Percentiles rank a stretch among this genome's conserved stretches.
Conservation (phyloP, 2,113 vertebrate species). For the Lamprotornis superbus region DNA sequence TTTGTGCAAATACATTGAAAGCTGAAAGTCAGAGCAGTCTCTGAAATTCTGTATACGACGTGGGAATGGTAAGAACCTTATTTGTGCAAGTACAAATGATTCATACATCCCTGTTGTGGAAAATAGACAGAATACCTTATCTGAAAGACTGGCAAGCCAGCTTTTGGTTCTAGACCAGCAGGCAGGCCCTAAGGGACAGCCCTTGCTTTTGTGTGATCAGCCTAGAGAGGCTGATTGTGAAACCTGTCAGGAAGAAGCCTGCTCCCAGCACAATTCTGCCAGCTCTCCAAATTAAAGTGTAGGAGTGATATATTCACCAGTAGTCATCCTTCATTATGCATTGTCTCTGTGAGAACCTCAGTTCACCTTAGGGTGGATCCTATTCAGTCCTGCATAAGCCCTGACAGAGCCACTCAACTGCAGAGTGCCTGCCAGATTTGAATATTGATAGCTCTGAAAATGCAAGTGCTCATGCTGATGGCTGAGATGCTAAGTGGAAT, state of each 20-base stretch:
- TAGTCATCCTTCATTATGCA: slow-evolving; percentile 39
- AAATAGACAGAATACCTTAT: neutral
- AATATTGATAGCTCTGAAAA: slow-evolving; percentile 20
- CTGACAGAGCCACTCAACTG: neutral
- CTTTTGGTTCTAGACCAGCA: slow-evolving; percentile 26
- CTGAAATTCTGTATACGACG: neutral
- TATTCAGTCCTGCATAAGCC: neutral
- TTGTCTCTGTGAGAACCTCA: slow-evolving; percentile 14
- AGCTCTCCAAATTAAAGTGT: slow-evolving; percentile 30
- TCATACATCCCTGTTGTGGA: neutral
- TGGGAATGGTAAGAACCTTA: neutral
- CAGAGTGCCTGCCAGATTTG: slow-evolving; percentile 1
- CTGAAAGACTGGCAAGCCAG: neutral
- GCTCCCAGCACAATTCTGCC: neutral
- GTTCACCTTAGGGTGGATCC: slow-evolving; percentile 26
- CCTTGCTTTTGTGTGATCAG: slow-evolving; percentile 18
- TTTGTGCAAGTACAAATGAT: neutral
- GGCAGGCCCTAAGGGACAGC: slow-evolving; percentile 1
- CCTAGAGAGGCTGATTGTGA: neutral
- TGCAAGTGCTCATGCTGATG: neutral
- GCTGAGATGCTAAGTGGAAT: neutral
- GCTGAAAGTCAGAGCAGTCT: neutral
- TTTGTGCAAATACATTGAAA: neutral
- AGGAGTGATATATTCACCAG: slow-evolving; percentile 34
- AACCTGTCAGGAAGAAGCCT: slow-evolving; percentile 43